Evolutionary conservation across 2,888 invertebrate species (phyloP), one percentile per base, ranked within the genome.

Genomic region (Galerucella calmariensis): DNA sequence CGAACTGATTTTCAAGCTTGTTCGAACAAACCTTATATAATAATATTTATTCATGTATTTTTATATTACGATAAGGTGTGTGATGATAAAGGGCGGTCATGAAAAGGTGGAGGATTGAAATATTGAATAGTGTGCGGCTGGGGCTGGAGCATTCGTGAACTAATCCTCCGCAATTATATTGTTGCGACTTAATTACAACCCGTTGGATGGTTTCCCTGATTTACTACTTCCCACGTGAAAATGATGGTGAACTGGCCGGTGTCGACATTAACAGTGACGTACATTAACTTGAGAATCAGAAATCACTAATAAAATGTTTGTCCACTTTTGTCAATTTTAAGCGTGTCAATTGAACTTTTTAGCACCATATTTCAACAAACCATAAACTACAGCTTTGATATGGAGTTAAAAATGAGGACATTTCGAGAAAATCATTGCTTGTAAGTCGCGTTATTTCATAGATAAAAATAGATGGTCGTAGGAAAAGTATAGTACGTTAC

Each of bases 151-250:
- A 59, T 24, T 69, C 69, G 69, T 69, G 69, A 61, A 51, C 69
- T 69, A 69, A 69, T 69, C 69, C 69, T 51, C 69, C 62, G 62
- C 69, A 69, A 69, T 69, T 69, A 69, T 11, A 62, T 24, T 53
- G 69, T 59, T 59, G 59, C 53, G 63, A 68, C 65, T 69, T 65
- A 72, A 72, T 71, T 72, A 74, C 61, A 56, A 71, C 74, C 62
- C 35, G 69, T 61, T 41, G 74, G 58, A 67, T 58, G 65, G 24
- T 69, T 75, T 72, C 51, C 63, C 20, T 75, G 75, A 75, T 75
- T 76, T 74, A 76, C 62, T 51, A 68, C 67, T 69, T 76, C 73
- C 73, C 76, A 76, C 75, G 75, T 72, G 69, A 67, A 68, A 65
- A 61, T 48, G 61, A 62, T 62, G 41, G 14, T 35, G 62, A 41